Conservation (phyloP, 2,797 vertebrate genomes). For the Centroberyx gerrardi region DNA sequence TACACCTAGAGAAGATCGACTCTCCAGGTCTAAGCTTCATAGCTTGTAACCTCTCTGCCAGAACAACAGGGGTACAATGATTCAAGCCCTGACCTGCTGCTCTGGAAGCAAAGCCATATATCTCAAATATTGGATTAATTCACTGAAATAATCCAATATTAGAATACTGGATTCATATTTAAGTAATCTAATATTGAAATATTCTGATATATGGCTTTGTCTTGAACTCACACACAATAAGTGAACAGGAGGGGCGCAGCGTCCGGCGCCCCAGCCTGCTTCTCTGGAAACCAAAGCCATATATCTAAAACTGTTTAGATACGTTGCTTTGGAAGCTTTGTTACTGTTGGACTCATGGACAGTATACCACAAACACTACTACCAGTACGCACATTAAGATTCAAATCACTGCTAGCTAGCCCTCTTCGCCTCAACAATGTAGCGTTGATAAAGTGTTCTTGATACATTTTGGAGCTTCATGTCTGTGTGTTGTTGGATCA, state of each 20-base stretch:
- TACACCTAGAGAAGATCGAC: conserved; percentile 5
- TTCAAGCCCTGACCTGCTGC: conserved; percentile 10
- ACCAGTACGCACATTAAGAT: conserved; percentile 23
- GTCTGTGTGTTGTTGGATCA: conserved; percentile 32
- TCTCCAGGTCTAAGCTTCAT: background rate
- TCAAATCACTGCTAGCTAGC: conserved; percentile 39
- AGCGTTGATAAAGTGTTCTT: conserved; percentile 63
- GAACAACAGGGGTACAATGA: conserved; percentile 44
- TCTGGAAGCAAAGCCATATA: conserved; percentile 46
- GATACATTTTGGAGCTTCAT: conserved; percentile 66
- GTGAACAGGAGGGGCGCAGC: background rate
- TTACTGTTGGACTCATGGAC: conserved; percentile 14
- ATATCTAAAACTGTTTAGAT: conserved; percentile 36
- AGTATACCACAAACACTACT: conserved; percentile 19
- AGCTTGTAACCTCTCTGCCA: conserved; percentile 7
- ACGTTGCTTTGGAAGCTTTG: conserved; percentile 33
- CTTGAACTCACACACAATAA: background rate
- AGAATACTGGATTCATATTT: conserved; percentile 14
- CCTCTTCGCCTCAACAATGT: conserved; percentile 51
- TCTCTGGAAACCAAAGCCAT: conserved; percentile 43
- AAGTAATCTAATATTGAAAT: conserved; percentile 16
- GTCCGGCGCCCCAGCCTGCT: conserved; percentile 11
- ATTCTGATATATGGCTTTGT: conserved; percentile 46
- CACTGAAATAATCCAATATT: conserved; percentile 11
- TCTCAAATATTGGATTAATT: conserved; percentile 33